Percentiles rank a stretch among this genome's conserved stretches.
These are phyloP conservation scores for Brachionus plicatilis DNA, from an alignment of 1,140 invertebrate genomes.

Conservation along the genomic window DNA sequence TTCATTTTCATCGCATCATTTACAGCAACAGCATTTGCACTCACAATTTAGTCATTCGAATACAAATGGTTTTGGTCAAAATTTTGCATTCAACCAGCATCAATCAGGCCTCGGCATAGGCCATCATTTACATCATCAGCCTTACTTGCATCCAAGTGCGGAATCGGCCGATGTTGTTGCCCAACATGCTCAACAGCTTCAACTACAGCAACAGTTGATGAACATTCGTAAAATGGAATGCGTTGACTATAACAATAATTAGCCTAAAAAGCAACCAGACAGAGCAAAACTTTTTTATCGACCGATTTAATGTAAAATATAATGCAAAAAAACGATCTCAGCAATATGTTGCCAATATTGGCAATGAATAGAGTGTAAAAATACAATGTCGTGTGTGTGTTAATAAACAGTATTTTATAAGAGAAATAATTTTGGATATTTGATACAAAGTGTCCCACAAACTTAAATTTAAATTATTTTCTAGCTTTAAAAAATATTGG, in stretches of 20 bases:
- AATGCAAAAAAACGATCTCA: not conserved
- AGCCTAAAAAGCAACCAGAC: not conserved
- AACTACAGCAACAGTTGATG: slow-evolving; percentile 36
- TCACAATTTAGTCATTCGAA: slow-evolving; percentile 12
- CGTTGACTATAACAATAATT: slow-evolving; percentile 30
- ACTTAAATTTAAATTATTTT: not conserved
- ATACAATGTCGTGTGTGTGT: not conserved
- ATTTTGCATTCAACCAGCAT: slow-evolving; percentile 7
- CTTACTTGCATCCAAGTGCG: slow-evolving; percentile 14
- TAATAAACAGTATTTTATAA: not conserved
- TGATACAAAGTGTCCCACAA: not conserved
- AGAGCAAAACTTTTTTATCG: not conserved
- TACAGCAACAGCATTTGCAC: slow-evolving; percentile 12
- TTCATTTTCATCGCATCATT: not conserved
- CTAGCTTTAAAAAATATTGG: not conserved
- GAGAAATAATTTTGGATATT: not conserved
- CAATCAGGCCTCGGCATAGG: not conserved
- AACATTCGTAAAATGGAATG: slow-evolving; percentile 38
- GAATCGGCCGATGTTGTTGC: not conserved
- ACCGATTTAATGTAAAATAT: not conserved
- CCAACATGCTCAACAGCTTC: slow-evolving; percentile 16
- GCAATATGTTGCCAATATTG: not conserved
- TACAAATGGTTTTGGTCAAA: slow-evolving; percentile 11
- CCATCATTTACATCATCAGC: slow-evolving; percentile 22
- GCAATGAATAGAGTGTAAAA: not conserved